Evolutionary conservation across 1,140 invertebrate species (phyloP).

Genomic region (Catajapyx aquilonaris): DNA sequence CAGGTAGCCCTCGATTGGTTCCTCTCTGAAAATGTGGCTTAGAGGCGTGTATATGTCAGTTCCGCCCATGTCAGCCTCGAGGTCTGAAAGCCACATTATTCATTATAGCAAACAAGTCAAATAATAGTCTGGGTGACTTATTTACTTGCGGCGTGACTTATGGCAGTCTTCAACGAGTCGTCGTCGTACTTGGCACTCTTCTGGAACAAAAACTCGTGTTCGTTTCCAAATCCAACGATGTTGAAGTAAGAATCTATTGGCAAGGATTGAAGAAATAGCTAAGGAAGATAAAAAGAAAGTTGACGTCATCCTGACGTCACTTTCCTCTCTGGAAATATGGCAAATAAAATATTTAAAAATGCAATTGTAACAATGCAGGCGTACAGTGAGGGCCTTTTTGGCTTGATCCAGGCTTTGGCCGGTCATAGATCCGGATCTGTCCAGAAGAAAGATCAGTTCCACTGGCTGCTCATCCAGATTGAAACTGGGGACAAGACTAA

Average conservation of each 20-base stretch:
- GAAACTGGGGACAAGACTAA: too few species aligned
- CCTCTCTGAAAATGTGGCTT: slow-evolving; percentile 14
- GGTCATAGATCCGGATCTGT: slow-evolving; percentile 16
- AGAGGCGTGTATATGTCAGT: slow-evolving; percentile 21
- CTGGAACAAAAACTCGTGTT: slow-evolving; percentile 9
- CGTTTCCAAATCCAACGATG: slow-evolving; percentile 12
- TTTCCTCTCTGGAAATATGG: too few species aligned
- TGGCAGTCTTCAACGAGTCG: slow-evolving; percentile 5
- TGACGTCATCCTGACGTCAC: too few species aligned
- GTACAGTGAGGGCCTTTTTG: slow-evolving; percentile 14
- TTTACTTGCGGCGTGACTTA: slow-evolving; percentile 8
- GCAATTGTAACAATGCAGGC: too few species aligned
- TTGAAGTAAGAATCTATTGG: slow-evolving; percentile 13
- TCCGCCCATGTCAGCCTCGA: slow-evolving; percentile 19
- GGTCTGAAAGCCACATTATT: too few species aligned
- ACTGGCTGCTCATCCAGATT: too few species aligned
- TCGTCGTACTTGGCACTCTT: slow-evolving; percentile 10
- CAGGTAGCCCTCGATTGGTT: slow-evolving; percentile 14
- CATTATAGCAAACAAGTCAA: too few species aligned
- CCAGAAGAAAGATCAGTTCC: slow-evolving; percentile 16
- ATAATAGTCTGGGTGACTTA: too few species aligned
- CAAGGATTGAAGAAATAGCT: slow-evolving; percentile 13
- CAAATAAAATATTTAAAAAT: too few species aligned
- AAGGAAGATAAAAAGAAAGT: background rate
- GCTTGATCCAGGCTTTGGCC: slow-evolving; percentile 14